A percentile compares a stretch with the other conserved stretches of the same genome.
Conservation (phyloP, 2,888 invertebrate genomes). For the Rhabditoides inermis region DNA sequence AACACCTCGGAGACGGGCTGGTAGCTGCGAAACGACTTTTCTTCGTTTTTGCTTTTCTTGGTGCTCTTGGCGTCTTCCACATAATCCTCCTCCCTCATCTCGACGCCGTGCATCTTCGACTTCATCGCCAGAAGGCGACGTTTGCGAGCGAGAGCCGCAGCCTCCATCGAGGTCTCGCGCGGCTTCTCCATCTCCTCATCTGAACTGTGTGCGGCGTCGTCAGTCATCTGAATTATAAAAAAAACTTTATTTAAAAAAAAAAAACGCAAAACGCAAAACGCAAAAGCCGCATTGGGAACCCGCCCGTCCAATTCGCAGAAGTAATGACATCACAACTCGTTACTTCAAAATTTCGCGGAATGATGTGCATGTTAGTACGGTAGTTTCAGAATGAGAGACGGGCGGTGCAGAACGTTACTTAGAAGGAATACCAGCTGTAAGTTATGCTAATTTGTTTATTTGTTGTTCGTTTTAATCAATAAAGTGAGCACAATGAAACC, state of each 20-base stretch:
- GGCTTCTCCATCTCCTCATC: constrained; percentile 21
- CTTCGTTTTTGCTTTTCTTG: constrained; percentile 18
- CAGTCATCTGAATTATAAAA: constrained; percentile 12
- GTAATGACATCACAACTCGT: no score
- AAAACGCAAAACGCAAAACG: not conserved
- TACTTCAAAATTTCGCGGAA: no score
- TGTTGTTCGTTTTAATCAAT: no score
- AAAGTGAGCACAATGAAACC: no score
- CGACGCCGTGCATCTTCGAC: constrained; percentile 25
- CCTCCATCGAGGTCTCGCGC: constrained; percentile 16
- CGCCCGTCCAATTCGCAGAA: no score
- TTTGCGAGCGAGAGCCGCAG: constrained; percentile 23
- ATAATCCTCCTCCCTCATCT: constrained; percentile 32
- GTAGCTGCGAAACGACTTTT: constrained; percentile 13
- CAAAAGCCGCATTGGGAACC: no score
- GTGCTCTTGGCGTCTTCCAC: constrained; percentile 16
- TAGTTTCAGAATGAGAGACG: no score
- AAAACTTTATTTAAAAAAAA: constrained; percentile 1
- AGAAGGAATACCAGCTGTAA: no score
- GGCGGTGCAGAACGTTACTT: no score
- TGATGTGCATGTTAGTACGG: no score
- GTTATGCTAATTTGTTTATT: no score
- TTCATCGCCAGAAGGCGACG: constrained; percentile 26
- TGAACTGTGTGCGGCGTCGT: constrained; percentile 15
- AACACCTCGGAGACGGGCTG: constrained; percentile 17